Base-by-base conservation (phyloP, 1,140 invertebrate genomes). In the Drosophila kohkoa region DNA sequence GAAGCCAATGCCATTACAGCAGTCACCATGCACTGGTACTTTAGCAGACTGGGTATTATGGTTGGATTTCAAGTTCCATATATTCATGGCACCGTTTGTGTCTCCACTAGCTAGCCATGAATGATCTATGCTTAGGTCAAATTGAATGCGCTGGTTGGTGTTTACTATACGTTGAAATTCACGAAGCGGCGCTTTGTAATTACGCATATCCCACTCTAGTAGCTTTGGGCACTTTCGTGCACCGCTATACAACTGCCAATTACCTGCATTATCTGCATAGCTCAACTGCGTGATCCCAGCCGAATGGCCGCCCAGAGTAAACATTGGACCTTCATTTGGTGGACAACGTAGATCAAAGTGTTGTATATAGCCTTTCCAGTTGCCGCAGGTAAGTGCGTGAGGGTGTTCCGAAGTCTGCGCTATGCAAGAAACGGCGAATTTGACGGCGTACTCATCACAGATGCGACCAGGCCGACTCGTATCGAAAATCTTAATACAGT, bases 81-180 rank as follows among this genome's bases (percentile, higher is more conserved):
- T 92, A 82, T 92, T 94, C 1, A 98, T 92, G 20, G 93, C 93
- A 25, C 98, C 98, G 90, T 96, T 94, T 2, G 96, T 96, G 69
- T 96, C 95, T 45, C 97, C 96, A 69, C 95, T 95, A 4, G 96
- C 93, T 52, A 98, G 93, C 92, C 95, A 95, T 68, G 93, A 94
- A 10, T 94, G 95, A 92, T 95, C 94, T n/a, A 92, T 77, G 2
- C 94, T 96, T 43, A 98, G 76, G 85, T 98, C 96, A 93, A 99
- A 98, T 83, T 97, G 96, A 81, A 99, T 96, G 78, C 97, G 95
- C 93, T 99, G 98, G 93, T 99, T 98, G n/a, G 98, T 99, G 30
- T 95, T 93, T 0, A 97, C 95, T 63, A 94, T 93, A 73, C 98
- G 94, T 43, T 94, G 86, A 11, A 97, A 92, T 3, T 95, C 95